A percentile compares a stretch with the other conserved stretches of the same genome.
Conservation (phyloP, 2,888 invertebrate species). For the Sesia apiformis region DNA sequence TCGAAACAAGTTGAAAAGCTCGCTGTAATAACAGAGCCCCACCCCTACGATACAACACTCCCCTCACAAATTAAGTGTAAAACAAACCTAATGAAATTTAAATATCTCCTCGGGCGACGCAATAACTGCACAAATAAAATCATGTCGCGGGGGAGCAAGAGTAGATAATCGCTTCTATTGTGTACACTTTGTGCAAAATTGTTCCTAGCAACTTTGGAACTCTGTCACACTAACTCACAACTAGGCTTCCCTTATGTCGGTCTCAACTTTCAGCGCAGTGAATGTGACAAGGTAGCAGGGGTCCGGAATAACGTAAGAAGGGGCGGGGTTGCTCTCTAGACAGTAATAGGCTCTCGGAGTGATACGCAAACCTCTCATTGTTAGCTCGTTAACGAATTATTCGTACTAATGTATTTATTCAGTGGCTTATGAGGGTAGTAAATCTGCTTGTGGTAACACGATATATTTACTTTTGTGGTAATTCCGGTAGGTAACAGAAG, state of each 20-base stretch:
- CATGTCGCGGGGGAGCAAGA: constrained; percentile 59
- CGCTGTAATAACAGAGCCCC: constrained; percentile 51
- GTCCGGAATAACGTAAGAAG: constrained; percentile 40
- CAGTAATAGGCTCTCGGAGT: constrained; percentile 65
- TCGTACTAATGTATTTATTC: constrained; percentile 54
- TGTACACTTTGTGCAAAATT: constrained; percentile 57
- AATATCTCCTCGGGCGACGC: constrained; percentile 68
- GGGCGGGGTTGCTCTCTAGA: constrained; percentile 59
- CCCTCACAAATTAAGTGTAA: constrained; percentile 75
- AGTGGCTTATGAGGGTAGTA: constrained; percentile 35
- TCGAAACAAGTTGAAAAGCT: constrained; percentile 49
- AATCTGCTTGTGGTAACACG: constrained; percentile 8
- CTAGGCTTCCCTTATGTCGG: constrained; percentile 13
- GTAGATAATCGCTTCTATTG: constrained; percentile 66
- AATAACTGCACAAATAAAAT: constrained; percentile 74
- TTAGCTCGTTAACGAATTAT: constrained; percentile 67
- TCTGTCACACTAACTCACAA: constrained; percentile 32
- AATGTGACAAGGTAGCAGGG: constrained; percentile 51
- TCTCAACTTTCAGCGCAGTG: constrained; percentile 9
- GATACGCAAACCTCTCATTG: constrained; percentile 66
- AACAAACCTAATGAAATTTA: constrained; percentile 76
- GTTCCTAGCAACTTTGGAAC: constrained; percentile 43
- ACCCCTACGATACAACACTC: constrained; percentile 55
- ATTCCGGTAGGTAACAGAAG: too few species aligned
- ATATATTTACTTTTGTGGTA: too few species aligned